Conservation (phyloP, 2,113 vertebrate species). For the Choloepus hoffmanni region DNA sequence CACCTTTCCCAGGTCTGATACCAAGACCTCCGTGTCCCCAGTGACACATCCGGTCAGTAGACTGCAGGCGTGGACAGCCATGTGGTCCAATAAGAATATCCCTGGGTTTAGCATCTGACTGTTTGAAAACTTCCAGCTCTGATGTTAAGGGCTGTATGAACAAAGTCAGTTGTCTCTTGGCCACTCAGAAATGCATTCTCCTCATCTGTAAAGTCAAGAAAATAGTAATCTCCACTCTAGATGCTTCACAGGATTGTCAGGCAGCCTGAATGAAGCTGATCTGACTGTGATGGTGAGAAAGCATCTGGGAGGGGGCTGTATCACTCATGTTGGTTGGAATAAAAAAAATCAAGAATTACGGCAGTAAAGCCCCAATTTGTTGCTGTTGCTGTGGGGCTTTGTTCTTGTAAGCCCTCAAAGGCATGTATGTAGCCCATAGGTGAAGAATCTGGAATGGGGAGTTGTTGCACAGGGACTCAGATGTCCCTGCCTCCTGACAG, state of each 20-base stretch:
- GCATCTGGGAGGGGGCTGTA: neutral
- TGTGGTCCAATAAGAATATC: neutral
- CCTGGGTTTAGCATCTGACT: neutral
- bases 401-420: neutral
- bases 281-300: neutral
- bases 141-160: neutral
- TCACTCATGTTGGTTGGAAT: neutral
- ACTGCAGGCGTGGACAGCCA: too few relatives aligned
- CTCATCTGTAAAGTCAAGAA: conserved; percentile 39
- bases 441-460: neutral
- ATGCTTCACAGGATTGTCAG: neutral
- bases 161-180: neutral
- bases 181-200: conserved; percentile 5
- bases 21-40: neutral
- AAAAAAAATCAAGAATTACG: neutral
- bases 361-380: neutral
- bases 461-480: neutral
- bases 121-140: neutral
- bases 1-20: neutral
- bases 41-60: neutral
- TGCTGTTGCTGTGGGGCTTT: neutral
- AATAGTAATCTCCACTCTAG: neutral
- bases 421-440: neutral
- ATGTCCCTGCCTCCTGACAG: neutral
- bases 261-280: neutral